Conservation (phyloP, 2,888 invertebrate species). For the Psylliodes chrysocephalus region DNA sequence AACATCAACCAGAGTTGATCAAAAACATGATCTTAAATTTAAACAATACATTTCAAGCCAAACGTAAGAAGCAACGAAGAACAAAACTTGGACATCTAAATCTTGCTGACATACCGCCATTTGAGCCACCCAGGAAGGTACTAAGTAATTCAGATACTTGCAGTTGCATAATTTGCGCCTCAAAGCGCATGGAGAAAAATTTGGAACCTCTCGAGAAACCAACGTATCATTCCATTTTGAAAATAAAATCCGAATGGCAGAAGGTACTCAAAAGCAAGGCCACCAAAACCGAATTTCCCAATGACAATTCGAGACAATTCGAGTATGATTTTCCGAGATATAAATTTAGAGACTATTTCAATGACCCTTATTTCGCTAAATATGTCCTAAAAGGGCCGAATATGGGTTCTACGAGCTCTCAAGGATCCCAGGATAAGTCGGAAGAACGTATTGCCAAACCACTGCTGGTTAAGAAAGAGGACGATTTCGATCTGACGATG, state of each 20-base stretch:
- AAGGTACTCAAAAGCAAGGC: background rate
- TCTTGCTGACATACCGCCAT: background rate
- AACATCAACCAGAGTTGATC: too few relatives aligned
- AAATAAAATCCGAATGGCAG: background rate
- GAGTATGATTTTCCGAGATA: too few relatives aligned
- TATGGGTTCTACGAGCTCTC: background rate
- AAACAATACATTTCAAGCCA: too few relatives aligned
- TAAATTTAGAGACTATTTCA: too few relatives aligned
- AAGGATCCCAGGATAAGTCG: background rate
- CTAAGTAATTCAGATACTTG: background rate
- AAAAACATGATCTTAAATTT: too few relatives aligned
- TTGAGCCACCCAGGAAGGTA: background rate
- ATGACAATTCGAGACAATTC: too few relatives aligned
- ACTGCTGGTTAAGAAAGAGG: background rate
- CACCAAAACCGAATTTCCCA: too few relatives aligned
- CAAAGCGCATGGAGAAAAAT: background rate
- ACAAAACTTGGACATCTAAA: too few relatives aligned
- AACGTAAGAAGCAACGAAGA: too few relatives aligned
- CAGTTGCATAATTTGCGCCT: background rate
- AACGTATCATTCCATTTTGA: background rate
- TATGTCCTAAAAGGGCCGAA: too few relatives aligned
- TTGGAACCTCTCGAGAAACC: background rate
- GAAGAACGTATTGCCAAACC: background rate
- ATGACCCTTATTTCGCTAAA: too few relatives aligned
- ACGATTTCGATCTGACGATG: background rate